These are phyloP conservation scores for Arctocebus calabarensis DNA, from an alignment of 2,797 vertebrate species.

Conservation along the genomic window DNA sequence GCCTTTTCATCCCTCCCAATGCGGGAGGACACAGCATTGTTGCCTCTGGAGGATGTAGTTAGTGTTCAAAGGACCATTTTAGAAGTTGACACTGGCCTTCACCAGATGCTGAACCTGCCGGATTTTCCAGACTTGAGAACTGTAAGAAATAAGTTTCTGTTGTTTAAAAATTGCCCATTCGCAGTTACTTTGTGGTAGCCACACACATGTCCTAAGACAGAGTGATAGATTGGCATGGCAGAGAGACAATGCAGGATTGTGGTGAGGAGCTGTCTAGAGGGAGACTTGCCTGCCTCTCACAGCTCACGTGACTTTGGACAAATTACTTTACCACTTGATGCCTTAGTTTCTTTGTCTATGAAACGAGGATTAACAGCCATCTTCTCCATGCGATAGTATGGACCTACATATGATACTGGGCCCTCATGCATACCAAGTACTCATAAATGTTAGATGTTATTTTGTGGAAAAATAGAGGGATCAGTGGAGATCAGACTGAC, in stretches of 20 bases:
- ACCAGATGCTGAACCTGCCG: neutral
- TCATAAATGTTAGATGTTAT: neutral
- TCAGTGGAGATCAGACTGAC: neutral
- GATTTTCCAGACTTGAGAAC: no score
- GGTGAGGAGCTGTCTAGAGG: neutral
- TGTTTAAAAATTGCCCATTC: neutral
- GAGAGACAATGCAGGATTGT: neutral
- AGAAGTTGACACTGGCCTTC: neutral
- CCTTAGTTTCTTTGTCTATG: no score
- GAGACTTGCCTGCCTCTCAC: neutral
- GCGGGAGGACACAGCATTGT: neutral
- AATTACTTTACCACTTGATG: no score
- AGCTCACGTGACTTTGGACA: no score
- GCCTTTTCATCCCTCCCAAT: neutral
- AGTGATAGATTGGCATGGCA: neutral
- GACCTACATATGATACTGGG: neutral
- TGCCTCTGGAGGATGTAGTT: no score
- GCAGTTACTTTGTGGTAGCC: neutral
- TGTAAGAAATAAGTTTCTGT: no score
- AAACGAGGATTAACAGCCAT: no score
- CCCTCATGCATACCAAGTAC: neutral
- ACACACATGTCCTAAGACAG: neutral
- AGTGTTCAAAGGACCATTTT: neutral
- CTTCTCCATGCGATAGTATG: no score
- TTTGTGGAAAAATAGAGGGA: neutral